Evolutionary conservation across 2,797 vertebrate genomes (phyloP), one percentile per base, ranked within the genome.

Genomic region (Triplophysa bombifrons): DNA sequence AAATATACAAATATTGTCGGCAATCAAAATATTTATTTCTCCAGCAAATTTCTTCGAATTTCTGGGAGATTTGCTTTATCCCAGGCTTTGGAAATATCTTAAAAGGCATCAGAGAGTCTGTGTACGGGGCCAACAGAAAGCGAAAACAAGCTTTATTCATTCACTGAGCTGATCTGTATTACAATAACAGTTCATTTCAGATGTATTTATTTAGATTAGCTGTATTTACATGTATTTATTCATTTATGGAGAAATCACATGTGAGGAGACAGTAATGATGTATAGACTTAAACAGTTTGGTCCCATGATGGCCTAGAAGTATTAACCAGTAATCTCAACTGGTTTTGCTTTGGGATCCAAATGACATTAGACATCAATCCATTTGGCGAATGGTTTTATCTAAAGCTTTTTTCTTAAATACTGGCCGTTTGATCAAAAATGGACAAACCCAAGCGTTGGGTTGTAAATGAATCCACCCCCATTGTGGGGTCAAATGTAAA

Each of bases 11-110:
- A 55, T 56, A 79, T 63, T 48, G 50, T 66, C 69, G n/a, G 55
- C 77, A 72, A 72, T 79, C 60, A 79, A 72, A 79, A 72, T 79
- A 72, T 80, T 80, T 78, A 50, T 64, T 72, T 78, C 58, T 64
- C 60, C 4, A 46, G 48, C 68, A 72, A 79, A 63, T 72, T 14
- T 79, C 48, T 78, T 53, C 9, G 69, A 72, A n/a, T 16, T 56
- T 79, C 22, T 65, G 17, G 3, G 25, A 16, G 38, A 16, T 77
- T 60, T 30, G 8, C 22, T 46, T 72, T 58, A 66, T 73, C 60
- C 38, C 20, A 44, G 22, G 70, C 60, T 51, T 66, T 73, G 44
- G 20, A 48, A 51, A 66, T 72, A 73, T 64, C 60, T 56, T 55
- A 55, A 34, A 65, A 72, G 34, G 50, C 58, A 65, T 71, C 60